These are phyloP conservation scores for Antigone vipio DNA, from an alignment of 2,113 vertebrate species.

Conservation along the genomic window DNA sequence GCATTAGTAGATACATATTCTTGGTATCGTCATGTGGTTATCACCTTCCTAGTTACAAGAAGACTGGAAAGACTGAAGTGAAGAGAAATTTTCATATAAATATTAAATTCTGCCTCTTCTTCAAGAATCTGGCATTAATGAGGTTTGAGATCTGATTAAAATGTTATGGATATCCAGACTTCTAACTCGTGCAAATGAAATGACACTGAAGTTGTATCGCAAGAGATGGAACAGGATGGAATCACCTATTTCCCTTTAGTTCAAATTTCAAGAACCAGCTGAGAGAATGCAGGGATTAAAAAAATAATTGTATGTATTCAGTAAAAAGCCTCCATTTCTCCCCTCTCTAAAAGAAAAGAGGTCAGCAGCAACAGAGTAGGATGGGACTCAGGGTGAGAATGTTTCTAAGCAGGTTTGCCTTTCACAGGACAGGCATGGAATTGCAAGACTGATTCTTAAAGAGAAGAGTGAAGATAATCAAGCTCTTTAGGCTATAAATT, in stretches of 20 bases:
- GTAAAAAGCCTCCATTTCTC: background rate
- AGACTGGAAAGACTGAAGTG: background rate
- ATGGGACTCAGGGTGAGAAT: conserved; percentile 40
- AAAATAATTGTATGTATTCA: background rate
- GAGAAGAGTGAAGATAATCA: background rate
- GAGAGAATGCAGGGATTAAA: background rate
- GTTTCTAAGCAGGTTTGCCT: background rate
- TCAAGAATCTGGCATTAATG: background rate
- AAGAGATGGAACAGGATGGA: background rate
- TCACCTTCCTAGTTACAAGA: background rate
- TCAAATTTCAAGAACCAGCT: background rate
- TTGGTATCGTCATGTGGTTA: background rate
- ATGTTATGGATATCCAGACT: background rate
- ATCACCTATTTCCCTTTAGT: background rate
- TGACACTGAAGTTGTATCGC: background rate
- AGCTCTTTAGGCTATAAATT: background rate
- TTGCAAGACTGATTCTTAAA: background rate
- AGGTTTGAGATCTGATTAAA: background rate
- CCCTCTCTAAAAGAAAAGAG: background rate
- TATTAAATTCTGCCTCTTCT: background rate
- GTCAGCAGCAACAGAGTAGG: background rate
- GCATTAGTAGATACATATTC: background rate
- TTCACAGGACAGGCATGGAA: background rate
- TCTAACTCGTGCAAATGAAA: background rate
- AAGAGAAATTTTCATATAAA: background rate